Evolutionary conservation across 2,113 vertebrate genomes (phyloP).

Genomic region (Takifugu flavidus): DNA sequence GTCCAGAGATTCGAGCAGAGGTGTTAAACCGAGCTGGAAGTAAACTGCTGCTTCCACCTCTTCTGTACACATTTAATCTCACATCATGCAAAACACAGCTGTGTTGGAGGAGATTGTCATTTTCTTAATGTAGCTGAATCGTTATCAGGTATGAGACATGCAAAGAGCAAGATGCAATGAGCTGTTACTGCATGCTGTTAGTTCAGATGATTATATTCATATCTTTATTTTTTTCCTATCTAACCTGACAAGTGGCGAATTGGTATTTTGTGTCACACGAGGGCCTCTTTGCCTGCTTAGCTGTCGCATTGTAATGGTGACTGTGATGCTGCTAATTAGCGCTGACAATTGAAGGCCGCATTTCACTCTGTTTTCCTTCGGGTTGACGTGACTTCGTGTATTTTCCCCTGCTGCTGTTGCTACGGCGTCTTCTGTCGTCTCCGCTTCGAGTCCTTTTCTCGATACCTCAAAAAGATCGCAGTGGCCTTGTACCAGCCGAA

Average conservation of each 20-base stretch:
- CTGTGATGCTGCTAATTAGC: slow-evolving; percentile 39
- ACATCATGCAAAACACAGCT: slow-evolving; percentile 35
- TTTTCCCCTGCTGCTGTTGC: slow-evolving; percentile 59
- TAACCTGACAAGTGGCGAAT: slow-evolving; percentile 56
- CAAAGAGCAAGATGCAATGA: slow-evolving; percentile 61
- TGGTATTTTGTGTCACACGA: slow-evolving; percentile 10
- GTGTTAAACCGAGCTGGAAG: slow-evolving; percentile 80
- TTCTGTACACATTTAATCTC: slow-evolving; percentile 7
- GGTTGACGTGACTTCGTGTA: slow-evolving; percentile 39
- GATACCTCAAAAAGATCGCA: slow-evolving; percentile 58
- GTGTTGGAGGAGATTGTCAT: not conserved
- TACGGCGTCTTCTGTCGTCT: slow-evolving; percentile 21
- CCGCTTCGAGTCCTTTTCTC: slow-evolving; percentile 34
- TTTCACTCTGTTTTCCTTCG: slow-evolving; percentile 55
- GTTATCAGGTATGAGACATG: slow-evolving; percentile 33
- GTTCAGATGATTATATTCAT: slow-evolving; percentile 3
- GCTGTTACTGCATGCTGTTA: slow-evolving; percentile 3
- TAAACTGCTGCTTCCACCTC: slow-evolving; percentile 52
- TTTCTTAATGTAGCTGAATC: slow-evolving; percentile 16
- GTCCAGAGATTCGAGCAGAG: slow-evolving; percentile 74
- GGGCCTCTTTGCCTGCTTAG: slow-evolving; percentile 59
- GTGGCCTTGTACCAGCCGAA: slow-evolving; percentile 57
- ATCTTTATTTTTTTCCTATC: slow-evolving; percentile 9
- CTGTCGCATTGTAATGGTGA: slow-evolving; percentile 31
- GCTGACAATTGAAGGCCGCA: slow-evolving; percentile 46